Percentiles rank a stretch among this genome's conserved stretches.
Conservation (phyloP, 2,113 vertebrate genomes). For the Syngnathoides biaculeatus region DNA sequence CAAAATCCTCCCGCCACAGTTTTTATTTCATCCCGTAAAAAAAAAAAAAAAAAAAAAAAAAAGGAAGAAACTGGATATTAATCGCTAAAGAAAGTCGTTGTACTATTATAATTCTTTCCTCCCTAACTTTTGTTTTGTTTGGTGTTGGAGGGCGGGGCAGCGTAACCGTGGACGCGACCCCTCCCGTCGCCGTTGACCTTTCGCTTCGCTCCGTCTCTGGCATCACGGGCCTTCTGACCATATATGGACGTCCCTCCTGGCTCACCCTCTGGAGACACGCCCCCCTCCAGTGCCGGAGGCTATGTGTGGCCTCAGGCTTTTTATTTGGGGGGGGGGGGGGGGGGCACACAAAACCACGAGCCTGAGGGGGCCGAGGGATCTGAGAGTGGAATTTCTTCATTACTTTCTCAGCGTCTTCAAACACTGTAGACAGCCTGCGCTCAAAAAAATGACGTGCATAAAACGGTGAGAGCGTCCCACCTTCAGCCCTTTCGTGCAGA, state of each 20-base stretch:
- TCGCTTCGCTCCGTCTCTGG: conserved; percentile 58
- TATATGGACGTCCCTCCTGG: conserved; percentile 50
- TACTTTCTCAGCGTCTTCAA: conserved; percentile 37
- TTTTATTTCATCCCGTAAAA: too few species aligned
- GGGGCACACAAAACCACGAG: conserved; percentile 2
- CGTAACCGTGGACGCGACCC: neutral
- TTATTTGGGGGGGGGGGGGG: too few species aligned
- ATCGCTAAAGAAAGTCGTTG: too few species aligned
- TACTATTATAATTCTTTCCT: too few species aligned
- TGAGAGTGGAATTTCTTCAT: conserved; percentile 57
- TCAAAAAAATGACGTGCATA: too few species aligned
- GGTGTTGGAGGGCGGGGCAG: too few species aligned
- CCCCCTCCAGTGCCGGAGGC: conserved; percentile 27
- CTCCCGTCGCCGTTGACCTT: conserved; percentile 49
- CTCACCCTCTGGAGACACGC: conserved; percentile 14
- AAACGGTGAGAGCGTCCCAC: neutral
- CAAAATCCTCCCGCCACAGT: too few species aligned
- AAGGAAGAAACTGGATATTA: too few species aligned
- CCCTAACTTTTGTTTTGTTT: too few species aligned
- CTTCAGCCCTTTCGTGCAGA: neutral
- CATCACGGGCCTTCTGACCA: conserved; percentile 38
- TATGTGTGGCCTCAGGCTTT: conserved; percentile 34
- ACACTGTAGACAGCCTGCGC: too few species aligned
- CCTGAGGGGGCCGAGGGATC: conserved; percentile 32
- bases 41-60: too few species aligned